These are phyloP conservation scores for Climacteris rufus DNA, from an alignment of 2,113 vertebrate species.

Conservation along the genomic window DNA sequence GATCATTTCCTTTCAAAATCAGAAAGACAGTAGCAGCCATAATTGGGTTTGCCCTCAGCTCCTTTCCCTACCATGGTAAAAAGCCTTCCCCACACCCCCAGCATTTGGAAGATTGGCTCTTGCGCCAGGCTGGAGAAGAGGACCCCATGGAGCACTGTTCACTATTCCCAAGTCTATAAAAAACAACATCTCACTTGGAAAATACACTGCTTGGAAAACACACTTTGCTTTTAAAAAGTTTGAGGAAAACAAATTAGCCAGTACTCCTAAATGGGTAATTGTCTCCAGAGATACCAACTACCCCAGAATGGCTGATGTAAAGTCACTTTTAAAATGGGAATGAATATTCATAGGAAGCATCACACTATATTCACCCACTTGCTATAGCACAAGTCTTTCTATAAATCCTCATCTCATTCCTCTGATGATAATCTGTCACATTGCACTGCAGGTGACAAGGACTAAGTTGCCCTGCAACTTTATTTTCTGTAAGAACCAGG, in stretches of 20 bases:
- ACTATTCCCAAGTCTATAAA: not conserved
- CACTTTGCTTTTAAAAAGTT: not conserved
- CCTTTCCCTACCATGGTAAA: accelerated
- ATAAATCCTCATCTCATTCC: not conserved
- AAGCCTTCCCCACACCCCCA: not conserved
- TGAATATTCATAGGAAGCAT: not conserved
- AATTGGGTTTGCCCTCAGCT: not conserved
- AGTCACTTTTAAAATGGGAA: not conserved
- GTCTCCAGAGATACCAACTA: not conserved
- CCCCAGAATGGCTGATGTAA: not conserved
- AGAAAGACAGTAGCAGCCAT: not conserved
- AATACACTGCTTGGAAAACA: not conserved
- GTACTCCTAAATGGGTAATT: not conserved
- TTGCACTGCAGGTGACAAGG: not conserved
- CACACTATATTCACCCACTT: not conserved
- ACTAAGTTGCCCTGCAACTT: not conserved
- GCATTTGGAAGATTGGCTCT: not conserved
- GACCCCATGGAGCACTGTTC: not conserved
- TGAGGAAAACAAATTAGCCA: not conserved
- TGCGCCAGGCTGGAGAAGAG: accelerated
- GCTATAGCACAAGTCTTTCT: not conserved
- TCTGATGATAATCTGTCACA: not conserved
- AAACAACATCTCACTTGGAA: not conserved
- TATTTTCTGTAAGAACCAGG: not conserved
- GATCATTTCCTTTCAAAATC: not conserved